Conservation (phyloP, 1,140 invertebrate genomes). For the Potamilus streckersoni region DNA sequence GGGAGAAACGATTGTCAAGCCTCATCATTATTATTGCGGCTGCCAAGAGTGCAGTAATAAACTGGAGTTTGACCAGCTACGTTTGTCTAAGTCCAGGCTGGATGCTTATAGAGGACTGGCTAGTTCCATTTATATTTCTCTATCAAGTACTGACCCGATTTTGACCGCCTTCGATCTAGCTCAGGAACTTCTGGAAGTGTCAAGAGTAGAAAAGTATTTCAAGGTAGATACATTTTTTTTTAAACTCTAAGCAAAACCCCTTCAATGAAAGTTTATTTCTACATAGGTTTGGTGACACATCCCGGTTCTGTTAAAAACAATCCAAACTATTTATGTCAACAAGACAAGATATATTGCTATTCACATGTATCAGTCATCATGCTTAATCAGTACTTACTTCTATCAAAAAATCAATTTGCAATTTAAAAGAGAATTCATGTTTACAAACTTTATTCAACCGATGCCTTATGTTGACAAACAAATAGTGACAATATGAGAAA, state of each 20-base stretch:
- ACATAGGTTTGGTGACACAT: too few relatives aligned
- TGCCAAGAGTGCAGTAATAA: conserved; percentile 71
- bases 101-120: conserved; percentile 59
- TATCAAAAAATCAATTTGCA: too few relatives aligned
- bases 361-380: too few relatives aligned
- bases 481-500: too few relatives aligned
- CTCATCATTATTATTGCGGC: conserved; percentile 72
- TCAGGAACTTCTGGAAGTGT: conserved; percentile 67
- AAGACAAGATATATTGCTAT: too few relatives aligned
- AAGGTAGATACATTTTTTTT: conserved; percentile 48
- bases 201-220: conserved; percentile 70
- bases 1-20: conserved; percentile 62
- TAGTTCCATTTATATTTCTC: conserved; percentile 73
- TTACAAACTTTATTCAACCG: too few relatives aligned
- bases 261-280: too few relatives aligned
- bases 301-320: too few relatives aligned
- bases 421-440: too few relatives aligned
- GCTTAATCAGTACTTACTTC: too few relatives aligned
- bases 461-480: too few relatives aligned
- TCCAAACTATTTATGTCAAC: too few relatives aligned
- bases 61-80: conserved; percentile 51
- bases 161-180: conserved; percentile 74
- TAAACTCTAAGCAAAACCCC: background rate
- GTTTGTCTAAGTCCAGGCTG: conserved; percentile 52
- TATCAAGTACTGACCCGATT: conserved; percentile 75